Conservation (phyloP, 2,888 invertebrate species). For the Scrobipalpa costella region DNA sequence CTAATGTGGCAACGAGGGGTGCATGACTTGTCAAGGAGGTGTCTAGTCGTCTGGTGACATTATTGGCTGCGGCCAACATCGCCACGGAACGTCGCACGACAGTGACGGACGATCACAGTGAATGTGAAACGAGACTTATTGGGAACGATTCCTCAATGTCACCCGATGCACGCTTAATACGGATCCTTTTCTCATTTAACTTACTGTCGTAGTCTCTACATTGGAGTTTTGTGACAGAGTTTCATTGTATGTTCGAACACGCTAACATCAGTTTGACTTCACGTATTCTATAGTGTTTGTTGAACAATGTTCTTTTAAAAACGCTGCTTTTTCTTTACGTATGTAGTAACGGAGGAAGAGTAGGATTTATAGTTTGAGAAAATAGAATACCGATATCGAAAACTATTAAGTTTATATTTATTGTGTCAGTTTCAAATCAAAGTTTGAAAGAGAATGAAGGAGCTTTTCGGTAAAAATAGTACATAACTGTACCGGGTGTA, state of each 20-base stretch:
- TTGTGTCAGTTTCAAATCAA: too few species aligned
- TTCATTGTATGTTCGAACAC: conserved; percentile 9
- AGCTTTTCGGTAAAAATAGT: too few species aligned
- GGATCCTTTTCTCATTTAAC: conserved; percentile 54
- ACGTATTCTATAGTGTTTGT: background rate
- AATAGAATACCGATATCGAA: too few species aligned
- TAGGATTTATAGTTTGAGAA: too few species aligned
- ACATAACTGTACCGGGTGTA: too few species aligned
- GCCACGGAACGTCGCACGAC: conserved; percentile 51
- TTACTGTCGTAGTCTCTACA: conserved; percentile 44
- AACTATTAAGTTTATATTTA: too few species aligned
- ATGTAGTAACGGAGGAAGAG: too few species aligned
- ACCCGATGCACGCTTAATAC: conserved; percentile 49
- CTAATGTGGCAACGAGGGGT: conserved; percentile 28
- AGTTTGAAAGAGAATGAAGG: too few species aligned
- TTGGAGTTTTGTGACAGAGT: conserved; percentile 25
- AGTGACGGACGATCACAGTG: conserved; percentile 66
- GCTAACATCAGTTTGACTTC: background rate
- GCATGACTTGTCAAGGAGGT: conserved; percentile 30
- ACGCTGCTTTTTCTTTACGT: too few species aligned
- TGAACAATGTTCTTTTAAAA: too few species aligned
- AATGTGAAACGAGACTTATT: conserved; percentile 72
- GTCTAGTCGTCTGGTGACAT: conserved; percentile 37
- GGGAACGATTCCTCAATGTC: conserved; percentile 71
- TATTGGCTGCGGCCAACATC: conserved; percentile 58